Evolutionary conservation across 2,113 vertebrate genomes (phyloP).

Genomic region (Anser brachyrhynchus): DNA sequence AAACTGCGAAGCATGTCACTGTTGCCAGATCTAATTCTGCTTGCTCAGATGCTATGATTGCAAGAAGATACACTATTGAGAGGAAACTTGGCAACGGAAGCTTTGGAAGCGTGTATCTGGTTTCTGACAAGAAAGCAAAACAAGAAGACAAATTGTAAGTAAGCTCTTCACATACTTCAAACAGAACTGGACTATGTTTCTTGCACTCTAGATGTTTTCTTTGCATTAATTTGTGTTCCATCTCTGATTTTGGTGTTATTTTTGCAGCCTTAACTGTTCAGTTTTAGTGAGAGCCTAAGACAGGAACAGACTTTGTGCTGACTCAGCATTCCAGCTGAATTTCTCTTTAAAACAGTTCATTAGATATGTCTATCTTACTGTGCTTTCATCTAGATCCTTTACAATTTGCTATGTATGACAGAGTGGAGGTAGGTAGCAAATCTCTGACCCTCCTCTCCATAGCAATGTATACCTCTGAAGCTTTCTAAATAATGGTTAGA

Average conservation of each 20-base stretch:
- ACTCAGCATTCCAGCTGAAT: background rate
- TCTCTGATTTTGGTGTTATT: background rate
- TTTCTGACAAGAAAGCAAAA: constrained; percentile 81
- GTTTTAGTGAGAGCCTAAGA: background rate
- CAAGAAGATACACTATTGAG: constrained; percentile 78
- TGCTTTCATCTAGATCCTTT: background rate
- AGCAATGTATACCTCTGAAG: background rate
- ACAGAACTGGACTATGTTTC: background rate
- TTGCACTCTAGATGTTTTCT: background rate
- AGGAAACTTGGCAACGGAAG: constrained; percentile 85
- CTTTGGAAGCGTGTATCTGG: constrained; percentile 86
- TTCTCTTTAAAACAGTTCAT: background rate
- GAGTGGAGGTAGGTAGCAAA: background rate
- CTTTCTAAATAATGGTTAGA: background rate
- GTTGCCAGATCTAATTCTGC: constrained; percentile 27
- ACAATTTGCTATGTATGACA: background rate
- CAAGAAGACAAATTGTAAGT: constrained; percentile 84
- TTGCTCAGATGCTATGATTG: constrained; percentile 65
- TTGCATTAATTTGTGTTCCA: background rate
- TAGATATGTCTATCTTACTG: background rate
- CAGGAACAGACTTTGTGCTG: background rate
- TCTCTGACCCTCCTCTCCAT: background rate
- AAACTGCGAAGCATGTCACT: constrained; percentile 57
- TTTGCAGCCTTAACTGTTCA: background rate
- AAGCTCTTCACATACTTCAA: background rate